Evolutionary conservation across 2,113 vertebrate genomes (phyloP), one percentile per base, ranked within the genome.

Genomic region (Marmota monax): DNA sequence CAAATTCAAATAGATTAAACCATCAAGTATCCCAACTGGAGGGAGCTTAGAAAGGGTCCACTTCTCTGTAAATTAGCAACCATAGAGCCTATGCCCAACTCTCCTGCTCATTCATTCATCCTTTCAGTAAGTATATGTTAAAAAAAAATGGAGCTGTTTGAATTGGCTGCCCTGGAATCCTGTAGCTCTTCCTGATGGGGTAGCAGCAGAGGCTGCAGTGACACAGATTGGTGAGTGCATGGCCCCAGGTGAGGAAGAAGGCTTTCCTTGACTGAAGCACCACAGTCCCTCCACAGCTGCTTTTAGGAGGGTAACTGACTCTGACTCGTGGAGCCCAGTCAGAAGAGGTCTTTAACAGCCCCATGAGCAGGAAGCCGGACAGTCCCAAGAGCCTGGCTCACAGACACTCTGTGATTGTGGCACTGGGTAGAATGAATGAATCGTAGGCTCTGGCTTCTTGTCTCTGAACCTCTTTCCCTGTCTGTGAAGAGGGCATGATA

Each of bases 1-100:
- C 70, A 92, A 73, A 34, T 80, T 94, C 74, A 92, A 77, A 84
- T 22, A 82, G 48, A 89, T 76, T 4, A 84, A 86, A 78, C 93
- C 22, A 74, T 92, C 58, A 72, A 73, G 56, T 91, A 29, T 63
- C 20, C 58, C 94, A 37, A n/a, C 83, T 95, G 20, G 82, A 95
- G 87, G 39, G 37, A 77, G 39, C 9, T 85, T 90, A 84, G 70
- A 74, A 95, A 83, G 9, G 10, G 5, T 37, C 74, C 29, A 14
- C 9, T 72, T 92, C 27, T 72, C 70, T 89, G 25, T 73, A 82
- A 11, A 77, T 83, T 23, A 84, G 72, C 56, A 86, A 22, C 25
- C 27, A 1, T 10, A 65, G 32, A 74, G 63, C 25, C 78, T 69
- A 5, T 37, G 53, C 25, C 45, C 53, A 96, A 6, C 56, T 88